Evolutionary conservation across 2,888 invertebrate genomes (phyloP), one percentile per base, ranked within the genome.

Genomic region (Drymonia ruficornis): DNA sequence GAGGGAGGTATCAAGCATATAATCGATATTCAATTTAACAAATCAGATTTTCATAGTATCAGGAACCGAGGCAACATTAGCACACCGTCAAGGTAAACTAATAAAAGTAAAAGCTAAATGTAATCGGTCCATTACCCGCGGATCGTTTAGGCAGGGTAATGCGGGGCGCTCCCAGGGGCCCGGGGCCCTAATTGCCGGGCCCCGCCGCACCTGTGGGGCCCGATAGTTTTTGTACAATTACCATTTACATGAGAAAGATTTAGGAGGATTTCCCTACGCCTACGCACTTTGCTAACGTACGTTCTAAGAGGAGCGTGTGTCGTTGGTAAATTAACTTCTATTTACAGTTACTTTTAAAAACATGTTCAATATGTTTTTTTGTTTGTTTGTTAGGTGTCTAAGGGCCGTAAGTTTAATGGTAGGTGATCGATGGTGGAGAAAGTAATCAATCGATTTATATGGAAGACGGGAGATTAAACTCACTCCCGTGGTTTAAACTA

Each of bases 181-280:
- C 15, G 12, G 23, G 11, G 19, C 19, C 43, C 43, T 23, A 23
- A 18, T 18, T 12, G 43, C 43, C 12, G 13, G 23, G 28, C n/a
- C 45, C 44, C 45, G 45, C n/a, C 45, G 23, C n/a, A 28, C 45
- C 28, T 28, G 52, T 42, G 18, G 31, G 18, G 54, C 60, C 46
- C 43, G 13, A 44, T 49, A 63, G 45, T 56, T 60, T 55, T 55
- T 31, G 46, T 60, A 67, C 63, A 57, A 63, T 63, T 63, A 55
- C 52, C 52, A 63, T 65, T 60, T 67, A 63, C 63, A 63, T 65
- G 63, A 66, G 50, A 43, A 53, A 63, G 53, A 63, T 56, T 63
- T 53, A 51, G 28, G 23, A 29, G 56, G 31, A 48, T 49, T 53
- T 28, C 31, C 44, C 56, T 50, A 45, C 43, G 23, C 53, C n/a